These are phyloP conservation scores for Crenuchus spilurus DNA, from an alignment of 2,797 vertebrate genomes.

Conservation along the genomic window DNA sequence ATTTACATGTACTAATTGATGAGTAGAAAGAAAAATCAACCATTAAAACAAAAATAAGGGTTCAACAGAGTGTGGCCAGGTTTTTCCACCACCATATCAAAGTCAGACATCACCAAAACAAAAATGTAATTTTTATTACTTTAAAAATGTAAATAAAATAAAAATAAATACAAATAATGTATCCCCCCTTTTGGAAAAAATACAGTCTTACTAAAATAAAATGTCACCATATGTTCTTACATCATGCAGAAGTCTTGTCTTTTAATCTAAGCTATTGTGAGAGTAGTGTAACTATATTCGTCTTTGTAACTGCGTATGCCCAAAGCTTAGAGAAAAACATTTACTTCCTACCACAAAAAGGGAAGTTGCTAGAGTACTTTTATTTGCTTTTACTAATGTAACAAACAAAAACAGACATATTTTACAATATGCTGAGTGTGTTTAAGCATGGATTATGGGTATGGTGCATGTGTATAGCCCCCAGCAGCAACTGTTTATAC, in stretches of 20 bases:
- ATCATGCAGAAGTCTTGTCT: conserved; percentile 20
- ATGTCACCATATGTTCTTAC: conserved; percentile 10
- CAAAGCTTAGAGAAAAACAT: conserved; percentile 51
- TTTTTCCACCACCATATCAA: conserved; percentile 10
- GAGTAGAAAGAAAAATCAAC: conserved; percentile 5
- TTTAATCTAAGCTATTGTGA: conserved; percentile 22
- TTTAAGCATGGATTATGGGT: conserved; percentile 23
- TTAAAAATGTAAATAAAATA: neutral
- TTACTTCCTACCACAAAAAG: conserved; percentile 60
- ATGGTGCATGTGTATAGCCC: neutral
- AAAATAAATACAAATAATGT: too few species aligned
- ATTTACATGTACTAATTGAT: neutral
- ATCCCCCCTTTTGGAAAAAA: too few species aligned
- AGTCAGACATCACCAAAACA: conserved; percentile 1
- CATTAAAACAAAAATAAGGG: conserved; percentile 10
- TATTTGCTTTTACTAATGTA: conserved; percentile 42
- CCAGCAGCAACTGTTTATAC: neutral
- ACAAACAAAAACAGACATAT: conserved; percentile 27
- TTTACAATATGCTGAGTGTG: conserved; percentile 10
- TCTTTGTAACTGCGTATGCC: conserved; percentile 46
- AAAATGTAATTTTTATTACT: neutral
- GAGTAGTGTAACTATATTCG: conserved; percentile 24
- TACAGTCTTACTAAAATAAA: too few species aligned
- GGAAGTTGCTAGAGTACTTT: conserved; percentile 53
- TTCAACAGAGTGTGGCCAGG: neutral